Base-by-base conservation (phyloP, 2,888 invertebrate genomes). In the Drosophila siamana region DNA sequence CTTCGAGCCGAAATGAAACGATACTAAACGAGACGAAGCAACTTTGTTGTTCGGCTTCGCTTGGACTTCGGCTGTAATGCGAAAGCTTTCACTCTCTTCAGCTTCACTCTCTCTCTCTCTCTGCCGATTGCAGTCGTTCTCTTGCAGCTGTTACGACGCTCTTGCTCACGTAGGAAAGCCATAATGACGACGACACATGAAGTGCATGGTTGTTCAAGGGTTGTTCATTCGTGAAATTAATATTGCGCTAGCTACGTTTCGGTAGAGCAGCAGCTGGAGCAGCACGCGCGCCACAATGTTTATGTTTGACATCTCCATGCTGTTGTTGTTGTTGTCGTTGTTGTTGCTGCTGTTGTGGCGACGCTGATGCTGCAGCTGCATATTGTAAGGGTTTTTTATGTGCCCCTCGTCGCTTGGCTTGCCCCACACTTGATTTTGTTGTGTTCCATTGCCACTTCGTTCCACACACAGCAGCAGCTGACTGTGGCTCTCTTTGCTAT, bases 181-280 rank as follows among this genome's bases (percentile, higher is more conserved):
- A 74, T 88, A 80, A 82, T 81, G 84, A 85, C 73, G 79, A 78
- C 64, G 79, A 78, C 64, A 86, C 85, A 88, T 85, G 71, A 86
- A 85, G 85, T 85, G 85, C 76, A 85, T 88, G 86, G 87, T 81
- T 88, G 77, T 85, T 88, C 86, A 88, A 86, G 88, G 86, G 86
- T 86, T 86, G 86, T 88, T 86, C 86, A 86, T 87, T 86, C 88
- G 86, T 86, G 81, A 86, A 86, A 86, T 86, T 86, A 86, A 86
- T 86, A 86, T 88, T 83, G 86, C 82, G 87, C 72, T 68, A 73
- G 78, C 75, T 59, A 65, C 70, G 57, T 59, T 67, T 74, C 57
- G 62, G 40, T 60, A 57, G 56, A 33, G 51, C 41, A 46, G 33
- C 13, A 9, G 46, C 46, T 9, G 41, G 40, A 30, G 51, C 78